Evolutionary conservation across 2,113 vertebrate species (phyloP), one percentile per base, ranked within the genome.

Genomic region (human (Homo sapiens)): DNA sequence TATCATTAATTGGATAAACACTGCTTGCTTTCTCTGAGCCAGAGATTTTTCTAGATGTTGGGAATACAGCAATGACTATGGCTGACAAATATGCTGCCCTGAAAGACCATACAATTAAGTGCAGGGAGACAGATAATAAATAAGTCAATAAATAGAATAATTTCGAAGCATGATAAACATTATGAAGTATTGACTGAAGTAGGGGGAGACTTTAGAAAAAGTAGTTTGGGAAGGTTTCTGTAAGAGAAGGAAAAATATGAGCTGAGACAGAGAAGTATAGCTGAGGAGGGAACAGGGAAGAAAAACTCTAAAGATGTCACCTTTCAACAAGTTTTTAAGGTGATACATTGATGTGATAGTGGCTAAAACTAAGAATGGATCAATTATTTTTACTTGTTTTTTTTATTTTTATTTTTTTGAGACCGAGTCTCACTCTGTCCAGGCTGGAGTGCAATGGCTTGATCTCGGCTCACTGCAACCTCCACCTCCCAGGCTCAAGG

Each of bases 111-210:
- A 92, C 7, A 83, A 16, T 94, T 90, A 88, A 64, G 64, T 90
- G 16, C 9, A 79, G 70, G 93, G 84, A 76, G 25, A 79, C 22
- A 83, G 73, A 82, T 6, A 94, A 66, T 80, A 93, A 93, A 50
- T 92, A 95, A 90, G 22, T 85, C 66, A 92, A 78, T 88, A 88
- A 89, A 64, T 40, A 87, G 57, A 92, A 81, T 66, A 92, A 83
- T 76, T 93, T 96, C 40, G 90, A 45, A 96, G 30, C n/a, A n/a
- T 87, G 35, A 43, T 50, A 90, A 90, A 75, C 90, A n/a, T 87
- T 94, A 27, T 90, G 35, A 96, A 89, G 55, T 61, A 55, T 82
- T 96, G 70, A 64, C 35, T 91, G 14, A 40, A 4, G 2, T 87
- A 66, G 32, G 9, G 66, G 11, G 57, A 96, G 32, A 55, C 59